Percentiles rank a stretch among this genome's conserved stretches.
Evolutionary conservation across 2,113 vertebrate species (phyloP).

Genomic region (Oreochromis tanganicae): DNA sequence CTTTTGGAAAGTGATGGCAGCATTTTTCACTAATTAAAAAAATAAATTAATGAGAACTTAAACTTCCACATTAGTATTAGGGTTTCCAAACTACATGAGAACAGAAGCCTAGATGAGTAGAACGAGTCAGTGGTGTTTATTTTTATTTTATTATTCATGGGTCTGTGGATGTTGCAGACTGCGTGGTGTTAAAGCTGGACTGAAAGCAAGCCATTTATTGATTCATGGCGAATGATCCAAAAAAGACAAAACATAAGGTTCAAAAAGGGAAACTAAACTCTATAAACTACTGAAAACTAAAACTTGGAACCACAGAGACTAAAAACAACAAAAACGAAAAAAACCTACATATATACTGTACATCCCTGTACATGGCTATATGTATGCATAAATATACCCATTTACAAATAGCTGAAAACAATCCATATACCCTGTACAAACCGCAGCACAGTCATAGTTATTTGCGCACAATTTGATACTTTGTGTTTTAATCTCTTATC

Average conservation of each 20-base stretch:
- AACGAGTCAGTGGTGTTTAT: background rate
- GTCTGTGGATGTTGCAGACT: background rate
- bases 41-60: background rate
- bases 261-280: background rate
- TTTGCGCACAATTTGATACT: background rate
- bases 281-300: background rate
- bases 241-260: background rate
- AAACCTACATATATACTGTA: background rate
- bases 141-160: background rate
- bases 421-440: background rate
- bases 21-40: background rate
- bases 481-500: background rate
- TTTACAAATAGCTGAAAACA: background rate
- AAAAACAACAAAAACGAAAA: background rate
- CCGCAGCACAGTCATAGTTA: background rate
- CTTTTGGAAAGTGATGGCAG: background rate
- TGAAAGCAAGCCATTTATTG: background rate
- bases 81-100: background rate
- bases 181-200: background rate
- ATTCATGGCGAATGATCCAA: background rate
- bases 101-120: background rate
- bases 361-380: background rate
- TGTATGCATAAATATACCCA: background rate
- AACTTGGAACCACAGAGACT: background rate
- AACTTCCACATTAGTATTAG: fast-evolving